Base-by-base conservation (phyloP, 1,140 invertebrate genomes). In the Andrena cerasifolii region DNA sequence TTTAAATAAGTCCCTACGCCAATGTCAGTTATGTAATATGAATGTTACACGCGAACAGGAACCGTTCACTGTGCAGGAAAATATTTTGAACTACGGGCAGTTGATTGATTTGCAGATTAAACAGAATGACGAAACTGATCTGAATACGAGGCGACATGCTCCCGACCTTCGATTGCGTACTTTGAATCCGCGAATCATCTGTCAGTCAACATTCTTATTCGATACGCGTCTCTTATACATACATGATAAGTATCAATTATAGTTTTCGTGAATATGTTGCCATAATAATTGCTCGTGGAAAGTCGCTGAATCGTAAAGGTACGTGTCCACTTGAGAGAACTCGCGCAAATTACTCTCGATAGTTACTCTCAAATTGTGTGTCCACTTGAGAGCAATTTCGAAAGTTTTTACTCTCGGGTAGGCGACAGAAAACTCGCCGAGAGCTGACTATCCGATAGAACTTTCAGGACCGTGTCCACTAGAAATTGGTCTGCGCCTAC, bases 221-320 rank as follows among this genome's bases (percentile, higher is more conserved):
- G 28, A 47, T 54, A 43, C 62, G 8, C n/a, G n/a, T 0, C 14
- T 65, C 36, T 65, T 47, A n/a, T 31, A 75, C 54, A 45, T 54
- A 65, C 63, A 74, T 47, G 47, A 56, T 31, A 10, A n/a, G n/a
- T n/a, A 14, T 3, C 1, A 26, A 10, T 58, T 75, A 58, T 47
- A 67, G 26, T 67, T 36, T 47, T 40, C 8, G 56, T 40, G 51
- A 67, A 33, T 75, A 56, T 21, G 24, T 33, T 54, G 28, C 1
- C 24, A 10, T 10, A 5, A n/a, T 12, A 5, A n/a, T 43, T 53
- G 6, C 3, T 28, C 3, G 2, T 0, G 18, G 0, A 18, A 3
- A 21, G 26, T 1, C 24, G 28, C 31, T 4, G 5, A 40, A 40
- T 7, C 4, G 8, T 36, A 36, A 24, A 14, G n/a, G n/a, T n/a